phyloP scores from a whole-genome alignment of 2,113 vertebrate species.

The Aix galericulata region DNA sequence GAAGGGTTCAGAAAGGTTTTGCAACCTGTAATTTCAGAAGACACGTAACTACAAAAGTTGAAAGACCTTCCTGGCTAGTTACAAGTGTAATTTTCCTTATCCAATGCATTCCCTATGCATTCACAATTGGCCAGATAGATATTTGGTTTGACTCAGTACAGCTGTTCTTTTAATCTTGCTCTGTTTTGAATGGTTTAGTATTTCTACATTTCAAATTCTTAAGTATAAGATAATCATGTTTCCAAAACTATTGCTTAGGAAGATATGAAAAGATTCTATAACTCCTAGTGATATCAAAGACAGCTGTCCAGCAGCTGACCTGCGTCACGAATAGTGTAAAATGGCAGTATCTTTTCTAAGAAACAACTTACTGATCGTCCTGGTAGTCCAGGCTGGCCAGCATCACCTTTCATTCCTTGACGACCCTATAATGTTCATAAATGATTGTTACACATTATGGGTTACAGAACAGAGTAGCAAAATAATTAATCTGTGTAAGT shows the following conservation, averaged over 20 bases:
- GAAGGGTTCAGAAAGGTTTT: neutral
- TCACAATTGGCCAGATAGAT: neutral
- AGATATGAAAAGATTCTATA: neutral
- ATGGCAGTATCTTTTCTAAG: neutral
- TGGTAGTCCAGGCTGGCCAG: conserved; percentile 90
- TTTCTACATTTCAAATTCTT: neutral
- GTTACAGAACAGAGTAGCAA: neutral
- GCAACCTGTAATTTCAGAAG: neutral
- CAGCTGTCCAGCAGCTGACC: neutral
- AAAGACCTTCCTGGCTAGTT: neutral
- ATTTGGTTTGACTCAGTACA: neutral
- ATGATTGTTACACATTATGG: neutral
- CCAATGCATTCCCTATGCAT: neutral
- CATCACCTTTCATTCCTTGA: conserved; percentile 92
- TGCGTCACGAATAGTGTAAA: neutral
- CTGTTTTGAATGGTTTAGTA: neutral
- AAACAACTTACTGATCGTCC: conserved; percentile 79
- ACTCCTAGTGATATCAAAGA: neutral
- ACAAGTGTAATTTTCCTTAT: neutral
- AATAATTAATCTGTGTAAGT: neutral
- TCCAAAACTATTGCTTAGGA: neutral
- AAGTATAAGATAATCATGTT: neutral
- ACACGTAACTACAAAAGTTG: neutral
- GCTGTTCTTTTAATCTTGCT: neutral
- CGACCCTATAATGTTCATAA: conserved; percentile 84